These are phyloP conservation scores for Erinaceus europaeus DNA, from an alignment of 2,113 vertebrate genomes.

Conservation along the genomic window DNA sequence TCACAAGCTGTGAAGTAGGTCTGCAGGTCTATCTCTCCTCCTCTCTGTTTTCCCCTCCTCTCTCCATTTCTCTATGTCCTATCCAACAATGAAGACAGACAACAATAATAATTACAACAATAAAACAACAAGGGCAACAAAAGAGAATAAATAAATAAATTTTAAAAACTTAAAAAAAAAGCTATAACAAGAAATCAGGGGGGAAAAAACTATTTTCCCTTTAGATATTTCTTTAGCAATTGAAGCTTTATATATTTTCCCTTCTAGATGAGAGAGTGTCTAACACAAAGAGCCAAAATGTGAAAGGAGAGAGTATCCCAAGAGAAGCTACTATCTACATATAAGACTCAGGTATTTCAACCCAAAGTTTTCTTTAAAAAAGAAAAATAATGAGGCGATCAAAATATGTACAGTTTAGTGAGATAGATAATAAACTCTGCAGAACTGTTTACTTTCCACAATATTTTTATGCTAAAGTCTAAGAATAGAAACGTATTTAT, in stretches of 20 bases:
- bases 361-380: not conserved
- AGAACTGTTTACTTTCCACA: not conserved
- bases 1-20: no score
- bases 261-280: not conserved
- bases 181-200: constrained; percentile 7
- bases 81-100: no score
- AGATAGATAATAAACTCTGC: not conserved
- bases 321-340: not conserved
- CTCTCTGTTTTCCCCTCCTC: no score
- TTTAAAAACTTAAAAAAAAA: not conserved
- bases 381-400: not conserved
- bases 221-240: not conserved
- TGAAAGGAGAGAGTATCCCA: not conserved
- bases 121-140: no score
- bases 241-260: not conserved
- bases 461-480: not conserved
- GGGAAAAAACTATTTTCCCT: not conserved
- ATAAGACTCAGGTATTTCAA: not conserved
- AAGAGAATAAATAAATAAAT: no score
- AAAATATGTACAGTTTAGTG: constrained; percentile 3
- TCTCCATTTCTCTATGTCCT: no score
- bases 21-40: no score
- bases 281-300: not conserved
- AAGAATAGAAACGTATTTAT: not conserved
- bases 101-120: no score